A percentile compares a stretch with the other conserved stretches of the same genome.
Conservation (phyloP, 2,888 invertebrate genomes). For the Branchellion lobata region DNA sequence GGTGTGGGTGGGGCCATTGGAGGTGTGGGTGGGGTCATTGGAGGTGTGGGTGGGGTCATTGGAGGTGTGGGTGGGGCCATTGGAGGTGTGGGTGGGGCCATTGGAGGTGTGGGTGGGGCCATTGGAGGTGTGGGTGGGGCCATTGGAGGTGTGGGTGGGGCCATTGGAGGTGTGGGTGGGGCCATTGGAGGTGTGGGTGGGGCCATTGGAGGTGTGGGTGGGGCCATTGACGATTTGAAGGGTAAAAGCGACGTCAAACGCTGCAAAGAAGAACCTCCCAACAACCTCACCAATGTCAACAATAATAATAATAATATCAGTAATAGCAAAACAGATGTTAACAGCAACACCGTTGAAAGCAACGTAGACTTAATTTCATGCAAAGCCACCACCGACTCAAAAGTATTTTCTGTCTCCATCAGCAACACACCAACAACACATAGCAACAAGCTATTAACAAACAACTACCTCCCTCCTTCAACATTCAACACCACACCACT, state of each 20-base stretch:
- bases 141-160: not conserved
- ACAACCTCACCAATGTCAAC: no score
- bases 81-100: not conserved
- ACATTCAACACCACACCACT: not conserved
- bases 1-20: no score
- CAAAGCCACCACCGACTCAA: not conserved
- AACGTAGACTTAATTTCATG: not conserved
- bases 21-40: no score
- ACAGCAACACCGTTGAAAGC: not conserved
- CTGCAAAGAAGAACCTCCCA: not conserved
- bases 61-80: not conserved
- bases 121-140: not conserved
- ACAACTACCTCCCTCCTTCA: not conserved
- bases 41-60: no score
- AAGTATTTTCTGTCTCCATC: no score
- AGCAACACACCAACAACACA: no score
- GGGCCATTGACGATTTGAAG: no score
- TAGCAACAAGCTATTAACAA: not conserved
- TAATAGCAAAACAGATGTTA: not conserved
- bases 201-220: no score
- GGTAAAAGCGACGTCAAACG: not conserved
- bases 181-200: not conserved
- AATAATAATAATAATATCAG: no score
- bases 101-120: not conserved
- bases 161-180: not conserved